Evolutionary conservation across 2,113 vertebrate genomes (phyloP).

Genomic region (Engystomops pustulosus): DNA sequence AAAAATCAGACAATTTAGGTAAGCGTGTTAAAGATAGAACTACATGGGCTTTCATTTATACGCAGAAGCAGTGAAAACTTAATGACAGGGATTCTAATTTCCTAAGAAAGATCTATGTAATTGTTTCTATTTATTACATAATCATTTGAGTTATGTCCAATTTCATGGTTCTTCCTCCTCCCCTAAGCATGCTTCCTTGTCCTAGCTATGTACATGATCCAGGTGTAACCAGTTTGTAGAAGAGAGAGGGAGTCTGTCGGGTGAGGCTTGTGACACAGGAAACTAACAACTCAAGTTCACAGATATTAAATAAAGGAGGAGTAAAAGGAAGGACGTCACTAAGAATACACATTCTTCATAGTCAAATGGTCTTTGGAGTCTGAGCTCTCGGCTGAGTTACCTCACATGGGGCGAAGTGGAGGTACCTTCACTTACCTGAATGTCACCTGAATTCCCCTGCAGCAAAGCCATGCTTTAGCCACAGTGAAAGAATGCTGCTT

Average conservation of each 20-base stretch:
- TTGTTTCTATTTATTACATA: background rate
- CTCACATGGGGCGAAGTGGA: background rate
- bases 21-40: too few relatives aligned
- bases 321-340: background rate
- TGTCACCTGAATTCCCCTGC: background rate
- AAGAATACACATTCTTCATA: background rate
- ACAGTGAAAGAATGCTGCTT: background rate
- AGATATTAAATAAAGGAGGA: background rate
- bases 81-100: too few relatives aligned
- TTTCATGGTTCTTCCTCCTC: background rate
- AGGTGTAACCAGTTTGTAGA: slow-evolving; percentile 12
- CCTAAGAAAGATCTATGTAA: too few relatives aligned
- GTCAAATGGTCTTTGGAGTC: background rate
- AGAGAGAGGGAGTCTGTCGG: background rate
- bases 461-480: background rate
- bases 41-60: too few relatives aligned
- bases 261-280: slow-evolving; percentile 3
- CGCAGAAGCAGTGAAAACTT: too few relatives aligned
- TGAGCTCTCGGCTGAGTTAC: background rate
- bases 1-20: too few relatives aligned
- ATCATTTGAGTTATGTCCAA: background rate
- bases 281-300: background rate
- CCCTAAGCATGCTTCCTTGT: background rate
- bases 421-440: background rate
- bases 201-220: background rate